Percentiles rank a stretch among this genome's conserved stretches.
phyloP scores from a whole-genome alignment of 2,888 invertebrate species.

The Muschampia plurimacula region DNA sequence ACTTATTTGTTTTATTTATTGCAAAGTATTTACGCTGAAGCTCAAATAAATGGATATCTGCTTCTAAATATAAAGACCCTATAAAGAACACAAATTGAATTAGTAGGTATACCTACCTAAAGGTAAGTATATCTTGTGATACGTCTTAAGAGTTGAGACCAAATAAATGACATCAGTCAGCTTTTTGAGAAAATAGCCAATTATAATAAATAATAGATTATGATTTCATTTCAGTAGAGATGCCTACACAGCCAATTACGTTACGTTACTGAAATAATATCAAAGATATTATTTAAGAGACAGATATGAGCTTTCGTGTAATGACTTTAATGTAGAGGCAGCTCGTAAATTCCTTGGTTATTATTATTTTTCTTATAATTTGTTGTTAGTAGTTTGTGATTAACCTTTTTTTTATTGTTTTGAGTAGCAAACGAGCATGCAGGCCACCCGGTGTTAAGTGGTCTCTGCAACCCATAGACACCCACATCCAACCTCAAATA shows the following conservation, averaged over 20 bases:
- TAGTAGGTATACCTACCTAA: not conserved
- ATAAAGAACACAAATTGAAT: not conserved
- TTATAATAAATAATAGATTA: slow-evolving; percentile 39
- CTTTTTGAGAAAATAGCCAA: slow-evolving; percentile 35
- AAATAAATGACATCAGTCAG: slow-evolving; percentile 14
- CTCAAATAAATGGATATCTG: not conserved
- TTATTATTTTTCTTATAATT: slow-evolving; percentile 7
- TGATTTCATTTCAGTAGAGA: slow-evolving; percentile 32
- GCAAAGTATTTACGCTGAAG: not conserved
- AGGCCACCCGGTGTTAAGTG: no score
- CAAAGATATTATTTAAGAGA: slow-evolving; percentile 29
- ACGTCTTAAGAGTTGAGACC: slow-evolving; percentile 9
- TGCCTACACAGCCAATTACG: slow-evolving; percentile 32
- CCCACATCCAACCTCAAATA: no score
- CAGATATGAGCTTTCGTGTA: slow-evolving; percentile 22
- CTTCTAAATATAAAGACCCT: not conserved
- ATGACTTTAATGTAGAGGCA: slow-evolving; percentile 23
- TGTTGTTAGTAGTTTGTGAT: not conserved
- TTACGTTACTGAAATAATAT: slow-evolving; percentile 33
- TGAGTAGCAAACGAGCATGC: no score
- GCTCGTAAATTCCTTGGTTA: slow-evolving; percentile 6
- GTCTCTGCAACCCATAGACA: no score
- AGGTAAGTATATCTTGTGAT: not conserved
- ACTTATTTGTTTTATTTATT: no score
- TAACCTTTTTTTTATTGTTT: no score